phyloP scores from a whole-genome alignment of 2,797 vertebrate species.

The Dendrocincla tyrannina region DNA sequence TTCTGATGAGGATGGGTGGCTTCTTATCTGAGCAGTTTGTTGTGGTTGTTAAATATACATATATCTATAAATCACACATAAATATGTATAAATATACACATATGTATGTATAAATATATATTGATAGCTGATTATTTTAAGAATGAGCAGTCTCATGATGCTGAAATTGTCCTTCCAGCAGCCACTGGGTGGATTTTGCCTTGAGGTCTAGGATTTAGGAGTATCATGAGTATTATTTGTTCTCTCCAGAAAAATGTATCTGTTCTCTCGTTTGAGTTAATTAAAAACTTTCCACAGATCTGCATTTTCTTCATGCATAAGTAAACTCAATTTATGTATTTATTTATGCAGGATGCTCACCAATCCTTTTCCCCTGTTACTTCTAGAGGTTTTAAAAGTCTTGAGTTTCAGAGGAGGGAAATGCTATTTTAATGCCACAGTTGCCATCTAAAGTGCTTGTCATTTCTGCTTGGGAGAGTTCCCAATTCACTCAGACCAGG shows the following conservation, averaged over 20 bases:
- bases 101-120: not conserved
- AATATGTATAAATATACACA: not conserved
- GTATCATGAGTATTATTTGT: not conserved
- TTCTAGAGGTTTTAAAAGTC: not conserved
- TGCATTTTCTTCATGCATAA: not conserved
- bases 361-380: fast-evolving
- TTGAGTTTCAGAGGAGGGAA: not conserved
- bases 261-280: not conserved
- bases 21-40: not conserved
- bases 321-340: not conserved
- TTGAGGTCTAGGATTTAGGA: not conserved
- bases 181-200: not conserved
- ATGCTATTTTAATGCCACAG: not conserved
- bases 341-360: not conserved
- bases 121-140: not conserved
- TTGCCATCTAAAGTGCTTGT: not conserved
- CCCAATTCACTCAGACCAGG: not conserved
- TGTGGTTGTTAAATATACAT: not conserved
- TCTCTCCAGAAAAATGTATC: not conserved
- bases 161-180: not conserved
- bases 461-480: not conserved
- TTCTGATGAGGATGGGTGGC: not conserved
- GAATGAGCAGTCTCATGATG: not conserved
- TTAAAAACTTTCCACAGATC: not conserved
- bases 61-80: not conserved